Conservation (phyloP, 2,888 invertebrate species). For the Cephus rjabovi region DNA sequence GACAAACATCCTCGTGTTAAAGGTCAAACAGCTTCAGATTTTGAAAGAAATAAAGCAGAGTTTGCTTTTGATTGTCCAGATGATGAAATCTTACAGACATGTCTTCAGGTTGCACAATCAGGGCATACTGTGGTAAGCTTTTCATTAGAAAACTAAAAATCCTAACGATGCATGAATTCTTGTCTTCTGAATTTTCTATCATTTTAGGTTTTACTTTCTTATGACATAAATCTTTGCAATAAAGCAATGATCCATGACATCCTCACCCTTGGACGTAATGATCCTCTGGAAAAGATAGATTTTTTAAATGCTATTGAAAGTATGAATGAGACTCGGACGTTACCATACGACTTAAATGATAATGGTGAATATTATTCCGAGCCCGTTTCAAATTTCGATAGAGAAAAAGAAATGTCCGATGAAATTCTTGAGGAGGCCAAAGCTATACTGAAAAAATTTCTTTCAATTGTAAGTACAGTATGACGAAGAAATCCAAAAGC, state of each 20-base stretch:
- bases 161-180: background rate
- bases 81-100: constrained; percentile 67
- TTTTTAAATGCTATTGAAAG: constrained; percentile 37
- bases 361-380: constrained; percentile 9
- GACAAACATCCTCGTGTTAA: constrained; percentile 56
- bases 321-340: background rate
- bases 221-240: constrained; percentile 64
- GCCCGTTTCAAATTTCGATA: constrained; percentile 24
- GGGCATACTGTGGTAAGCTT: constrained; percentile 50
- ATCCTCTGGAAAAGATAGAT: constrained; percentile 56
- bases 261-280: constrained; percentile 47
- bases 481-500: background rate
- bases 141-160: background rate
- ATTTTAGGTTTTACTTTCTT: constrained; percentile 57
- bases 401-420: constrained; percentile 41
- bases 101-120: constrained; percentile 59
- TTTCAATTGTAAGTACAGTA: constrained; percentile 42
- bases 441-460: constrained; percentile 42
- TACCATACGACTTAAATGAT: constrained; percentile 21
- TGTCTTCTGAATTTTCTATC: constrained; percentile 10
- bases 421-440: constrained; percentile 49
- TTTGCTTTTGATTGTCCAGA: constrained; percentile 61
- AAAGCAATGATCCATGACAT: constrained; percentile 62
- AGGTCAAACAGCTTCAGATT: constrained; percentile 58
- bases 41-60: constrained; percentile 44